Base-by-base conservation (phyloP, 2,797 vertebrate species). In the Anguilla anguilla region DNA sequence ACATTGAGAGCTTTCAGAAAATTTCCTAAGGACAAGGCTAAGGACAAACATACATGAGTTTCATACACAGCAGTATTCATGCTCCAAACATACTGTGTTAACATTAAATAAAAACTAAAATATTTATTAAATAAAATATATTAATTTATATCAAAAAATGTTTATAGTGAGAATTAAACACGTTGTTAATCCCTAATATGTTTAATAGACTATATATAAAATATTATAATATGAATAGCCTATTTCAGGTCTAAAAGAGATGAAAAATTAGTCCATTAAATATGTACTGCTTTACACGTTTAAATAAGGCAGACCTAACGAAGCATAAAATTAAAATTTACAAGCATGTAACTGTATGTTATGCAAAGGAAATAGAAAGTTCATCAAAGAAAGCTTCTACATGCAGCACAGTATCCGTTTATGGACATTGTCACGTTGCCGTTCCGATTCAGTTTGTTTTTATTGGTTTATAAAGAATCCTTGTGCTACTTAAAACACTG, bases 291-390 rank as follows among this genome's bases (percentile, higher is more conserved):
- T 51, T 82, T 82, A 82, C 79, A n/a, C n/a, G 79, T 49, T 51
- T 82, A 82, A 82, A 82, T 49, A 82, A n/a, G 79, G 79, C 43
- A 82, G 79, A 10, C 46, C 43, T 82, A 82, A 82, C 46, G 46
- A 82, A 49, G 79, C 43, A 82, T 49, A 51, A 82, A 82, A 82
- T 82, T 51, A 49, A 39, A 43, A 43, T 82, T 49, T 51, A 51
- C 79, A 82, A 82, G 43, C 79, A 82, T 82, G 79, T 82, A 82
- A 82, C 43, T 82, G 46, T 2, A 25, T 49, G 79, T 49, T 49
- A 82, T 82, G 46, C 3, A n/a, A 82, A 82, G 46, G 22, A 82
- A 82, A 82, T n/a, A 46, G 19, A 82, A 82, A 82, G 79, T 51
- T 82, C 43, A 49, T 51, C 51, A 51, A 82, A 49, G 39, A 22